Evolutionary conservation across 2,888 invertebrate genomes (phyloP).

Genomic region (Caenorhabditis afra): DNA sequence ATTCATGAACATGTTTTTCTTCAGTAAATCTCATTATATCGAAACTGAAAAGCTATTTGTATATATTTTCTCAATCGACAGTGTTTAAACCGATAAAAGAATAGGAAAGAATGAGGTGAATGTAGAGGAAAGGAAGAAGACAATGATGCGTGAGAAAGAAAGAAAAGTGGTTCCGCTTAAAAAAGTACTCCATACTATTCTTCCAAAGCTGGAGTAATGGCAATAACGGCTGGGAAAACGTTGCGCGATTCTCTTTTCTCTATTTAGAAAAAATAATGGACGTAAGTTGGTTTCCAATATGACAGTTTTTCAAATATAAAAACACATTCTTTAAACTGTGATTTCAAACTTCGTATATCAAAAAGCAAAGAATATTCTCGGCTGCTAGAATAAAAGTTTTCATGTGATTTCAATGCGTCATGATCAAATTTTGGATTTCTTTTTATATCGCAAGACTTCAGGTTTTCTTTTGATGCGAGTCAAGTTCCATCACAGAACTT

Average conservation of each 20-base stretch:
- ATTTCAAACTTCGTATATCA: too few relatives aligned
- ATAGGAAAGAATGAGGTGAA: neutral
- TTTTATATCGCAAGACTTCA: slow-evolving; percentile 8
- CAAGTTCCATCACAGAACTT: slow-evolving; percentile 24
- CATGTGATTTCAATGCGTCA: slow-evolving; percentile 1
- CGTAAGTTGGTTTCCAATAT: too few relatives aligned
- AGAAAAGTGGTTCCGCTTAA: neutral
- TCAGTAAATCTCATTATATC: neutral
- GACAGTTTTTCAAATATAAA: too few relatives aligned
- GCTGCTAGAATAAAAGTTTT: neutral
- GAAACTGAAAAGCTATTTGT: too few relatives aligned
- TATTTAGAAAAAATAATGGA: too few relatives aligned
- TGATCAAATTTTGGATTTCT: slow-evolving; percentile 18
- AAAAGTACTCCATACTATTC: neutral
- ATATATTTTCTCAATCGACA: too few relatives aligned
- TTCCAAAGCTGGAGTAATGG: too few relatives aligned
- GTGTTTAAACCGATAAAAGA: too few relatives aligned
- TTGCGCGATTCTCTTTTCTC: too few relatives aligned
- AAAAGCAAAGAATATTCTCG: neutral
- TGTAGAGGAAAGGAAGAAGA: slow-evolving; percentile 20
- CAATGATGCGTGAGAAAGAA: slow-evolving; percentile 50
- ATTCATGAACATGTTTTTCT: neutral
- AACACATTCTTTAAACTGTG: too few relatives aligned
- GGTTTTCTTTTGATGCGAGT: slow-evolving; percentile 38
- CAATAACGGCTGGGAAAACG: neutral